These are phyloP conservation scores for Busseola fusca DNA, from an alignment of 2,888 invertebrate genomes.

Conservation along the genomic window DNA sequence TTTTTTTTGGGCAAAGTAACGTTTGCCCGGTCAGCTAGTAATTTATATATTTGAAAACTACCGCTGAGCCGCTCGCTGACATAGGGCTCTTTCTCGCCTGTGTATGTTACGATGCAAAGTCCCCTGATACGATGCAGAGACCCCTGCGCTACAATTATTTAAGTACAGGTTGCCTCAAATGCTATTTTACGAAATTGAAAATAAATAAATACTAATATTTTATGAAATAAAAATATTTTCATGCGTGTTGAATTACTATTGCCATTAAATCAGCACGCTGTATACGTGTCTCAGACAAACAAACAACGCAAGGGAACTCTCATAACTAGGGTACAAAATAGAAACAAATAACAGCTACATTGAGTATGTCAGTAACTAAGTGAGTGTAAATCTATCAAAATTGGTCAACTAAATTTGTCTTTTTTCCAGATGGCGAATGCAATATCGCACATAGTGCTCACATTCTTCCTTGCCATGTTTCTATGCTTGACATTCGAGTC, in stretches of 20 bases:
- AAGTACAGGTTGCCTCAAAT: background rate
- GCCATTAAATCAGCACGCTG: background rate
- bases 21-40: too few relatives aligned
- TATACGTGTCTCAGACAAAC: background rate
- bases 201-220: background rate
- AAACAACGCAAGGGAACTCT: background rate
- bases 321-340: background rate
- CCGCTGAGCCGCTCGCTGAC: background rate
- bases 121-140: background rate
- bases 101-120: background rate
- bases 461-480: conserved; percentile 90
- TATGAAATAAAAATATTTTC: background rate
- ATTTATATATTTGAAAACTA: background rate
- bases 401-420: background rate
- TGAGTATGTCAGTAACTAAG: background rate
- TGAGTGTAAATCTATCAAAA: background rate
- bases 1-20: too few relatives aligned
- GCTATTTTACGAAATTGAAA: background rate
- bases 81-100: background rate
- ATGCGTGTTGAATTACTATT: background rate
- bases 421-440: conserved; percentile 88
- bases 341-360: background rate
- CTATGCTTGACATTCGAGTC: conserved; percentile 92
- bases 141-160: background rate
- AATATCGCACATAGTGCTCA: conserved; percentile 89